Evolutionary conservation across 1,140 invertebrate species (phyloP), one percentile per base, ranked within the genome.

Genomic region (Heliconius melpomene): DNA sequence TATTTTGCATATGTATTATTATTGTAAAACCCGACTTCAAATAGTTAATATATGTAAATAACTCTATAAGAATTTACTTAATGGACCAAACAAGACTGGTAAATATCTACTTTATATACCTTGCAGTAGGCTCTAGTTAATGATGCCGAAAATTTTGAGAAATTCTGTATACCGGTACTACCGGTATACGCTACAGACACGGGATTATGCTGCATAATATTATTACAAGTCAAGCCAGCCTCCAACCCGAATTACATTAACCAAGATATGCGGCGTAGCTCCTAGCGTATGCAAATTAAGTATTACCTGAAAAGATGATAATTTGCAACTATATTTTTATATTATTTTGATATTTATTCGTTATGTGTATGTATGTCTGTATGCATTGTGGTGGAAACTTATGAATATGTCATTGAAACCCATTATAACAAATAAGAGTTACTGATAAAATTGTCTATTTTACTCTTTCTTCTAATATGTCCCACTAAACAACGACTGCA

Each of bases 131-230:
- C 78, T 38, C 36, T 36, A 54, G 77, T 78, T 78, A 78, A 78
- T 78, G 77, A 77, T 74, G 79, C 84, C 79, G 87, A 92, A 90
- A 92, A 91, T 89, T 88, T 84, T 74, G 78, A 52, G 79, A 82
- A 86, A 85, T 82, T 81, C 79, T 73, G 75, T 54, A 74, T 46
- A 75, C 83, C 70, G 73, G 38, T 60, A 52, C 72, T 74, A 72
- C 75, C 73, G 71, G 81, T 82, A 78, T 80, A 83, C 38, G 16
- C 13, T 46, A 36, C 32, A 23, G 78, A 79, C 74, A 73, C 60
- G 73, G 77, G 86, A 88, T 89, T 90, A 88, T 87, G 81, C 88
- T 87, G 77, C 79, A 82, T 85, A 85, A 86, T 85, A 84, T 87
- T 85, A 90, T 87, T 89, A 87, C 85, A 72, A 84, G 84, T 84